These are phyloP conservation scores for Acronicta alni DNA, from an alignment of 2,888 invertebrate genomes.

Conservation along the genomic window DNA sequence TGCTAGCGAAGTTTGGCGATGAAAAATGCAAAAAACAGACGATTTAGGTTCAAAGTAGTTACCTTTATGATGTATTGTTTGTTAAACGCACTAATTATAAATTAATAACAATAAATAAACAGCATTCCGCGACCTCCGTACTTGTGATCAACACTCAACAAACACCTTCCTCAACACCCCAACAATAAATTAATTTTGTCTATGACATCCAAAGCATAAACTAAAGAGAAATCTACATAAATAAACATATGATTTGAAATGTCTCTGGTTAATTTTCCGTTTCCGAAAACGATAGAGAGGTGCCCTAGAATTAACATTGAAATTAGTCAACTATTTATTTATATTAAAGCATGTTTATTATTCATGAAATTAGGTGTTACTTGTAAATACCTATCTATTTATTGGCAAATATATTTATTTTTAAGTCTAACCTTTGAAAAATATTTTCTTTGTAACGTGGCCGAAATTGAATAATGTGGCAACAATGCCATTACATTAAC, in stretches of 20 bases:
- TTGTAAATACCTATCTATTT: too few species aligned
- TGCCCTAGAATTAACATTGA: not conserved
- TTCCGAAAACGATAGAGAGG: constrained; percentile 59
- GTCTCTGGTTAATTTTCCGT: constrained; percentile 66
- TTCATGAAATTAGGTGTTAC: too few species aligned
- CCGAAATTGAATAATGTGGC: constrained; percentile 66
- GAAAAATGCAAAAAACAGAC: constrained; percentile 25
- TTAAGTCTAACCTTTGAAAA: too few species aligned
- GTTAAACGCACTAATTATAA: constrained; percentile 77
- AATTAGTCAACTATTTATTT: not conserved
- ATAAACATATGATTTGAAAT: constrained; percentile 85
- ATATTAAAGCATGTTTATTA: too few species aligned
- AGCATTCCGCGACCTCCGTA: constrained; percentile 85
- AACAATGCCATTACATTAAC: constrained; percentile 74
- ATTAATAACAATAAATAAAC: constrained; percentile 85
- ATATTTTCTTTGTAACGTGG: constrained; percentile 33
- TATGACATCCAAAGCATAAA: constrained; percentile 79
- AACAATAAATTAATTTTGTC: not conserved
- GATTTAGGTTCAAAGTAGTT: constrained; percentile 58
- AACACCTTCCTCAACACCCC: constrained; percentile 83
- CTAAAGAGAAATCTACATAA: constrained; percentile 78
- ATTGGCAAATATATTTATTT: too few species aligned
- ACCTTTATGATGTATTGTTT: constrained; percentile 74
- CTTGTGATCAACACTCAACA: constrained; percentile 79
- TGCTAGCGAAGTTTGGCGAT: constrained; percentile 33